A percentile compares a stretch with the other conserved stretches of the same genome.
Evolutionary conservation across 2,113 vertebrate genomes (phyloP).

Genomic region (Catharus fuscescens): DNA sequence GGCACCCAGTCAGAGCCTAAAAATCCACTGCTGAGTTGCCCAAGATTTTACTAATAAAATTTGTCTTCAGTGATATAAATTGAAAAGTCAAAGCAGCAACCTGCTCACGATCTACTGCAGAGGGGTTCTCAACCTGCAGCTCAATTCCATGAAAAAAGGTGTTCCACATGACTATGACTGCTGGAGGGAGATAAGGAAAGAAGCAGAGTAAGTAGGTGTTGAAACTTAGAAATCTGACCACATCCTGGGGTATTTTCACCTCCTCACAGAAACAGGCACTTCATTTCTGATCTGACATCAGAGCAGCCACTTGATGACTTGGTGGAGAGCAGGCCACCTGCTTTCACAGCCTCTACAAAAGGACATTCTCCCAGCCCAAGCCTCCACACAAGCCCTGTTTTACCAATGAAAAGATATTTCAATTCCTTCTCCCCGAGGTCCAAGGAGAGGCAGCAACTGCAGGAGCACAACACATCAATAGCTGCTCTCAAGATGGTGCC

Average conservation of each 20-base stretch:
- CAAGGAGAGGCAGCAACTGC: neutral
- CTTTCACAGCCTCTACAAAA: neutral
- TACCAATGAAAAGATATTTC: neutral
- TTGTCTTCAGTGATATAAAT: conserved; percentile 31
- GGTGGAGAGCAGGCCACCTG: neutral
- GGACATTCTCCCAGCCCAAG: neutral
- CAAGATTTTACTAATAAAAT: conserved; percentile 41
- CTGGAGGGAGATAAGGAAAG: conserved; percentile 17
- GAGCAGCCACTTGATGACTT: neutral
- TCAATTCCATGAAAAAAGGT: neutral
- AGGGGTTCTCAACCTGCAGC: neutral
- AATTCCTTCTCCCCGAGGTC: neutral
- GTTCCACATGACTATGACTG: neutral
- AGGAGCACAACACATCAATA: neutral
- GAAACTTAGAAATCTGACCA: neutral
- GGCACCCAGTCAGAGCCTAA: conserved; percentile 49
- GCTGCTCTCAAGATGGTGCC: neutral
- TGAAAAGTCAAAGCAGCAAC: conserved; percentile 44
- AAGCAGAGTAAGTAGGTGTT: neutral
- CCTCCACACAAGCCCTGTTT: neutral
- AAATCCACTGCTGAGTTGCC: conserved; percentile 44
- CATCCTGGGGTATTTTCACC: neutral
- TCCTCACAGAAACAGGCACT: neutral
- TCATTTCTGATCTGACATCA: neutral
- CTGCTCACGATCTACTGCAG: neutral